Conservation (phyloP, 2,888 invertebrate species). For the Callimorpha dominula region DNA sequence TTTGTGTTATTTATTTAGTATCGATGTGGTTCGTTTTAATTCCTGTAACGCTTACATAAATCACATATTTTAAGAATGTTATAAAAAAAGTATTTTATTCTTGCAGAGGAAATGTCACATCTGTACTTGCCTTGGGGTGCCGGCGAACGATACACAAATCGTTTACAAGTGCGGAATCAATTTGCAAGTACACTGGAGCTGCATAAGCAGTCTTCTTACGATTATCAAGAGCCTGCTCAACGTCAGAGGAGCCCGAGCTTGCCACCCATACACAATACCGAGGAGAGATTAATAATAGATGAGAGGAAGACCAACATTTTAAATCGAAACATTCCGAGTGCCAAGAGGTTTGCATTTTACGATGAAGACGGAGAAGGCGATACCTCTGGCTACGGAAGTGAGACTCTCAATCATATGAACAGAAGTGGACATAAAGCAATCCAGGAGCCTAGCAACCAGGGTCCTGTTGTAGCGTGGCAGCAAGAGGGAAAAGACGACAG, state of each 20-base stretch:
- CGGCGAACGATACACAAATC: slow-evolving; percentile 79
- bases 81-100: slow-evolving; percentile 51
- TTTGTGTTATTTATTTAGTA: slow-evolving; percentile 21
- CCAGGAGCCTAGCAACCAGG: slow-evolving; percentile 58
- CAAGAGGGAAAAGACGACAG: slow-evolving; percentile 75
- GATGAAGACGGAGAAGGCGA: slow-evolving; percentile 89
- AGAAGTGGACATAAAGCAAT: slow-evolving; percentile 63
- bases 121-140: slow-evolving; percentile 92
- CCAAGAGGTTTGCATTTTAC: slow-evolving; percentile 81
- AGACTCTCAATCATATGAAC: slow-evolving; percentile 88
- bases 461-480: slow-evolving; percentile 81
- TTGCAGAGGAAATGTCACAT: slow-evolving; percentile 93
- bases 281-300: slow-evolving; percentile 69
- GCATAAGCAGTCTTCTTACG: slow-evolving; percentile 77
- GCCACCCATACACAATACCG: slow-evolving; percentile 87
- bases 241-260: slow-evolving; percentile 89
- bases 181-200: slow-evolving; percentile 82
- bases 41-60: slow-evolving; percentile 22
- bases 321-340: slow-evolving; percentile 77
- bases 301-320: slow-evolving; percentile 68
- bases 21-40: slow-evolving; percentile 9
- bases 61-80: slow-evolving; percentile 11
- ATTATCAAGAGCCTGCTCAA: slow-evolving; percentile 77
- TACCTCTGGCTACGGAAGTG: slow-evolving; percentile 94
- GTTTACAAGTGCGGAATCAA: slow-evolving; percentile 79